Base-by-base conservation (phyloP, 2,888 invertebrate species). In the Laothoe populi region DNA sequence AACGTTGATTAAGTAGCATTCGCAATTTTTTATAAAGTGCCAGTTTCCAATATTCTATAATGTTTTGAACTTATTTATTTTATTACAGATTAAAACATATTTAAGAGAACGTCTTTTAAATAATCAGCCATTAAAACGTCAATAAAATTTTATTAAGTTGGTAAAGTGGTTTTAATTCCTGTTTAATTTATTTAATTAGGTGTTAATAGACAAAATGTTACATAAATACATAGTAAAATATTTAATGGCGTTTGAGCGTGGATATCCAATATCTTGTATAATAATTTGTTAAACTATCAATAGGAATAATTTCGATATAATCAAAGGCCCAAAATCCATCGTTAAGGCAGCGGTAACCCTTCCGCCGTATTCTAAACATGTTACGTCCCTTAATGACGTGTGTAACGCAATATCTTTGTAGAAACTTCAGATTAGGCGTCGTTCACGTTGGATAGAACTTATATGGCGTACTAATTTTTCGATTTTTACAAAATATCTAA, bases 341-440 rank as follows among this genome's bases (percentile, higher is more conserved):
- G 35, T 57, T 60, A 59, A 38, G 23, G 5, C 21, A 31, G 60
- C 49, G 67, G 70, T 70, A 73, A 71, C 71, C 70, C 71, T 71
- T 67, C 57, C 45, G 42, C 24, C 46, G 57, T 63, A 65, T 61
- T 57, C 64, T 59, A 60, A 57, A 64, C 66, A 70, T 71, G 65
- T 67, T 59, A 66, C 64, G 63, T 64, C 61, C 68, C 66, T 64
- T 77, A 78, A 77, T 76, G 77, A 78, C 63, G 72, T 69, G 69
- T 70, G 75, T 65, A 78, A 78, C 63, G 60, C 64, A 63, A 78
- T 77, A 78, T 66, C 65, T 68, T 73, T 76, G 69, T 64, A 57
- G 64, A 62, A 62, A 64, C 45, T 53, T 62, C 61, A 62, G 62
- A 62, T 66, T 68, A 60, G 24, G 38, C 4, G 10, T 8, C 16